Evolutionary conservation across 2,888 invertebrate species (phyloP).

Genomic region (Parasteatoda lunata): DNA sequence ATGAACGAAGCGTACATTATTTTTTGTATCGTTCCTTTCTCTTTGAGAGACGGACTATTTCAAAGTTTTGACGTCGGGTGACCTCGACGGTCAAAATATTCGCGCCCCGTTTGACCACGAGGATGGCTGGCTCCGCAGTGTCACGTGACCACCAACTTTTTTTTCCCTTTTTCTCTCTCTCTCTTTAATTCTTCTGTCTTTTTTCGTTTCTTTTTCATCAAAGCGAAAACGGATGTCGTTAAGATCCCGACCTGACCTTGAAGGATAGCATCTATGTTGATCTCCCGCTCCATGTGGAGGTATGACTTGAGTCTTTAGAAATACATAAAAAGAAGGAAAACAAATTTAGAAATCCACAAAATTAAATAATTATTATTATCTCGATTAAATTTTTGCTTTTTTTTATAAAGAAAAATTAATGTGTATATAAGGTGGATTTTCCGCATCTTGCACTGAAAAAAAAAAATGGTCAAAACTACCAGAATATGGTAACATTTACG

Average conservation of each 20-base stretch:
- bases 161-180: neutral
- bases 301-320: neutral
- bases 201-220: neutral
- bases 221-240: constrained; percentile 59
- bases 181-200: neutral
- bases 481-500: too few species aligned
- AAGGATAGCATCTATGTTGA: neutral
- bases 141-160: constrained; percentile 42
- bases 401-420: too few species aligned
- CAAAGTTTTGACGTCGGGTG: constrained; percentile 35
- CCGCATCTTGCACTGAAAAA: too few species aligned
- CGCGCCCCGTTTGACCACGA: constrained; percentile 57
- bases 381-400: too few species aligned
- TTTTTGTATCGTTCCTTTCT: constrained; percentile 8
- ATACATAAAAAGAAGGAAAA: neutral
- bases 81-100: constrained; percentile 53
- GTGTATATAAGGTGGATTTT: too few species aligned
- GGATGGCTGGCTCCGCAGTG: constrained; percentile 24
- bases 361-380: too few species aligned
- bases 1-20: constrained; percentile 6
- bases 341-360: too few species aligned
- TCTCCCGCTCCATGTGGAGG: neutral
- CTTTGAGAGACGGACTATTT: constrained; percentile 11
- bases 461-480: too few species aligned
- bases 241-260: constrained; percentile 43